phyloP scores from a whole-genome alignment of 64 coral and sea anemone genomes.

The Trachythela sp. region DNA sequence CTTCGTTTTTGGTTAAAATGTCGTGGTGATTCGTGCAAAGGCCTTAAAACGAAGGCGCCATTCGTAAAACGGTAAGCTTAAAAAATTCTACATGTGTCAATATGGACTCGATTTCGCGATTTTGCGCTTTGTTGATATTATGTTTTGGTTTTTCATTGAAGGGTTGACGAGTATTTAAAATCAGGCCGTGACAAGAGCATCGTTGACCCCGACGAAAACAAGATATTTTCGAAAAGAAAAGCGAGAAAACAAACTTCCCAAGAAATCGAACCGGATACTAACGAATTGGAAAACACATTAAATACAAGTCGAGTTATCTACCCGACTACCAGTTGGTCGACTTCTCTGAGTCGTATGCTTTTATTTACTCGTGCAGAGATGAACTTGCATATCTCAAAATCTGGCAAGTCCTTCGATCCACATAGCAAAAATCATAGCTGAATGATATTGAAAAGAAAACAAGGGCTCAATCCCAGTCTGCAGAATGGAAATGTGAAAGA shows the following conservation, averaged over 20 bases:
- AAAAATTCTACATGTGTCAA: no score
- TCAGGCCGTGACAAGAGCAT: conserved; percentile 35
- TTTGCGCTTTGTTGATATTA: no score
- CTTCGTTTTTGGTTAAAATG: conserved; percentile 39
- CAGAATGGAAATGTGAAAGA: no score
- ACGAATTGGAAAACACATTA: not conserved
- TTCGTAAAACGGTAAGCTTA: not conserved
- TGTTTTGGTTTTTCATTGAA: conserved; percentile 25
- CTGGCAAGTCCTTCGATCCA: conserved; percentile 5
- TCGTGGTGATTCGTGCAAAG: conserved; percentile 21
- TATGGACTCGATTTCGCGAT: no score
- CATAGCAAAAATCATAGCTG: not conserved
- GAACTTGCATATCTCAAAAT: conserved; percentile 16
- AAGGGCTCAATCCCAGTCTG: conserved; percentile 42
- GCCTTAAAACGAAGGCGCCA: conserved; percentile 30
- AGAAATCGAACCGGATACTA: no score
- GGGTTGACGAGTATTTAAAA: conserved; percentile 46
- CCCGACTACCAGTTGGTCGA: conserved; percentile 1
- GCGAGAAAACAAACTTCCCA: not conserved
- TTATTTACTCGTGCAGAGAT: no score
- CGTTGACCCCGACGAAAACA: conserved; percentile 42
- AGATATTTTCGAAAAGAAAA: conserved; percentile 42
- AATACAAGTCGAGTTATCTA: not conserved
- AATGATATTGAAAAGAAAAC: conserved; percentile 19
- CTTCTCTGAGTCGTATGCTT: not conserved